Percentiles rank a stretch among this genome's conserved stretches.
These are phyloP conservation scores for Spea multiplicata DNA, from an alignment of 2,113 vertebrate species.

Conservation along the genomic window DNA sequence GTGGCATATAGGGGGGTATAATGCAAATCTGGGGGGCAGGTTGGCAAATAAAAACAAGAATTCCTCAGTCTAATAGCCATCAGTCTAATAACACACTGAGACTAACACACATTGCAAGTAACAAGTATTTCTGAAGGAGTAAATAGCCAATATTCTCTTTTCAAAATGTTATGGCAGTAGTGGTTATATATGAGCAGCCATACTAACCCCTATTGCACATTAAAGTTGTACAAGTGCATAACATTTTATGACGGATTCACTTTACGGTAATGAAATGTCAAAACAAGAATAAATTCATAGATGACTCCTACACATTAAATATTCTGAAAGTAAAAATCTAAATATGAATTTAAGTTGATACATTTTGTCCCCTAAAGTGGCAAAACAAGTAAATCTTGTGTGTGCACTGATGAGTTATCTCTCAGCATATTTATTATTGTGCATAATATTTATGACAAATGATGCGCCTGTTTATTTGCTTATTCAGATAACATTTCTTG, in stretches of 20 bases:
- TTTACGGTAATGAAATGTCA: not conserved
- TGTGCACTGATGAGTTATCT: not conserved
- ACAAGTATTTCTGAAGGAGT: no score
- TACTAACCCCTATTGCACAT: no score
- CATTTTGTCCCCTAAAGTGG: not conserved
- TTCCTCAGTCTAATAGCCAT: no score
- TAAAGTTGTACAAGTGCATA: not conserved
- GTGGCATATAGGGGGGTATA: no score
- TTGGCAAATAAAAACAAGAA: no score
- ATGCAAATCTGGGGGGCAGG: no score
- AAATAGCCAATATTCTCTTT: no score
- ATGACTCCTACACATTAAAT: not conserved
- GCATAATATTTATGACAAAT: not conserved
- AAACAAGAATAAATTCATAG: not conserved
- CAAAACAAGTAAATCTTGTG: not conserved
- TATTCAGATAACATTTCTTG: not conserved
- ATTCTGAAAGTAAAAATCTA: not conserved
- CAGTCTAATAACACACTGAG: no score
- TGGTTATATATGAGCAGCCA: no score
- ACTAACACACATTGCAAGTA: no score
- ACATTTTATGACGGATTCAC: not conserved
- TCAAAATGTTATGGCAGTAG: no score
- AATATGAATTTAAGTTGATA: not conserved
- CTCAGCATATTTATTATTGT: not conserved
- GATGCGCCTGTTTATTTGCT: not conserved